Conservation (phyloP, 2,888 invertebrate species). For the Acleris sparsana region DNA sequence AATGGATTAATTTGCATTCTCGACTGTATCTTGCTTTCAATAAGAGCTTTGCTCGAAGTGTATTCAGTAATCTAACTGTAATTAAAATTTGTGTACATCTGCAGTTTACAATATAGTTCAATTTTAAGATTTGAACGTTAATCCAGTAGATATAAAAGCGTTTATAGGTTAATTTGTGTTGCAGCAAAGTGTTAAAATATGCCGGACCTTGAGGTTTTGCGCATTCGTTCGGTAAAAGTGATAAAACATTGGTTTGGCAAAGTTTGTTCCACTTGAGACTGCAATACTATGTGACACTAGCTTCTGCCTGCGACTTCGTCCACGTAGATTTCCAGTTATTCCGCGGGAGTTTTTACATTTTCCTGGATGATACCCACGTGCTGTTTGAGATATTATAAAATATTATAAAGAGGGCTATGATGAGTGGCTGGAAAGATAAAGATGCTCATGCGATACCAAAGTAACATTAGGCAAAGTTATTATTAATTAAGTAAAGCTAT, state of each 20-base stretch:
- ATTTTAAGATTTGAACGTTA: slow-evolving; percentile 5
- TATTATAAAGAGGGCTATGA: too few species aligned
- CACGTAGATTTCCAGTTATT: too few species aligned
- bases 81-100: neutral
- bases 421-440: too few species aligned
- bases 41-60: neutral
- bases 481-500: too few species aligned
- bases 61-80: neutral
- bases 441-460: too few species aligned
- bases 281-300: neutral
- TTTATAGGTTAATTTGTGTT: neutral
- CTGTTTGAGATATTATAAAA: too few species aligned
- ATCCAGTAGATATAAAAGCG: neutral
- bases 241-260: slow-evolving; percentile 20
- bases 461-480: too few species aligned
- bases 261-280: slow-evolving; percentile 18
- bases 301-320: too few species aligned
- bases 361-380: too few species aligned
- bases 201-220: slow-evolving; percentile 32
- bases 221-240: slow-evolving; percentile 34
- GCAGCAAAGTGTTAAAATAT: slow-evolving; percentile 24
- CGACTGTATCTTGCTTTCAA: neutral
- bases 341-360: too few species aligned
- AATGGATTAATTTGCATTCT: neutral
- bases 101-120: neutral